A percentile compares a stretch with the other conserved stretches of the same genome.
Evolutionary conservation across 2,888 invertebrate species (phyloP).

Genomic region (Andrena dorsata): DNA sequence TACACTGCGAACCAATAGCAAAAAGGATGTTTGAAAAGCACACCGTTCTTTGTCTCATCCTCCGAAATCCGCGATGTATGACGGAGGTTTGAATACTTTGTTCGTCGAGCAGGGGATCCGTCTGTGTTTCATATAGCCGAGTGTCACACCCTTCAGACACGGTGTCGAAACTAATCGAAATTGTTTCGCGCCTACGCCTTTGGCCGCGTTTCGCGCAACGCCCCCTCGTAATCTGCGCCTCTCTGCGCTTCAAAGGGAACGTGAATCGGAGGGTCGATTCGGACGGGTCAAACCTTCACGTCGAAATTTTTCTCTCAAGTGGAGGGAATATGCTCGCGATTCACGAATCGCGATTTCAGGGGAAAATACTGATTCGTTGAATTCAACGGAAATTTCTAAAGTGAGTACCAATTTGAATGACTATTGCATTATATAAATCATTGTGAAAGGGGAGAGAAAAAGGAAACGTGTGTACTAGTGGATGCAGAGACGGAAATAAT

Average conservation of each 20-base stretch:
- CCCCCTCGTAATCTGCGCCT: slow-evolving; percentile 20
- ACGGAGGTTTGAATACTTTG: neutral
- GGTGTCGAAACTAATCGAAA: slow-evolving; percentile 51
- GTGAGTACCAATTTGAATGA: neutral
- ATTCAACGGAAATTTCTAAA: neutral
- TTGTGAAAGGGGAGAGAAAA: no score
- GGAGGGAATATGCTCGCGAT: neutral
- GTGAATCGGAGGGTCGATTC: slow-evolving; percentile 37
- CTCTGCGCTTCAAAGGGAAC: slow-evolving; percentile 38
- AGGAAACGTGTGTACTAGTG: no score
- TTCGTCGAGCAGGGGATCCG: neutral
- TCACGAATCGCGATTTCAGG: neutral
- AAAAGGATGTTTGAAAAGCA: neutral
- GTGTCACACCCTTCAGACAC: neutral
- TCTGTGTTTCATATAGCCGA: neutral
- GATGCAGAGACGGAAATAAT: no score
- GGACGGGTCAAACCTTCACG: slow-evolving; percentile 27
- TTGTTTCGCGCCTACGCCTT: slow-evolving; percentile 40
- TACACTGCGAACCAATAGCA: neutral
- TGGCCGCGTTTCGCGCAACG: slow-evolving; percentile 23
- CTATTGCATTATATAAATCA: no score
- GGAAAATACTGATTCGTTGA: neutral
- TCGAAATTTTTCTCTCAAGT: slow-evolving; percentile 10
- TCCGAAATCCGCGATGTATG: neutral
- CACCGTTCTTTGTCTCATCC: neutral